Evolutionary conservation across 37 sponge, comb jelly and placozoan species (phyloP).

Genomic region (Oopsacas minuta): DNA sequence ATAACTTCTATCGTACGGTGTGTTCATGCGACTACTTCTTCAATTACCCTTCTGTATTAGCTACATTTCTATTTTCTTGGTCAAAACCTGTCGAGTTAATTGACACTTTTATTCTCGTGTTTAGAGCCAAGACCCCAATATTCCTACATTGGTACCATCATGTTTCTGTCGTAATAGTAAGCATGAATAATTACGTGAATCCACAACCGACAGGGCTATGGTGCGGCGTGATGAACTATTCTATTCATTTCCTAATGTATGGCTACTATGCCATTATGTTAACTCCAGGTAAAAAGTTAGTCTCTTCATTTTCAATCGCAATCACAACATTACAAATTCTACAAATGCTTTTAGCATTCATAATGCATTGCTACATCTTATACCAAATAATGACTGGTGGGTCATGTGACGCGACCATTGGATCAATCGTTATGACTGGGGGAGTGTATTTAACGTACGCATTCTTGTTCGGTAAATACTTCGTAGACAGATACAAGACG

Average conservation of each 20-base stretch:
- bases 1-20: not conserved
- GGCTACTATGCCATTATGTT: slow-evolving; percentile 2
- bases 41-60: not conserved
- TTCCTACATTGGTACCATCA: slow-evolving; percentile 5
- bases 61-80: not conserved
- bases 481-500: not conserved
- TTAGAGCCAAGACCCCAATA: not conserved
- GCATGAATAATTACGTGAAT: not conserved
- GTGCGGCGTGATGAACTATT: not conserved
- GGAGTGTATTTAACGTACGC: not conserved
- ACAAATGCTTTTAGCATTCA: not conserved
- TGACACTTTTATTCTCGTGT: not conserved
- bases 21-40: not conserved
- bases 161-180: not conserved
- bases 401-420: not conserved
- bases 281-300: not conserved
- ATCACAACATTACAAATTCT: not conserved
- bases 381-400: not conserved
- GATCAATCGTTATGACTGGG: not conserved
- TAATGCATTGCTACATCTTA: not conserved
- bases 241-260: slow-evolving; percentile 8
- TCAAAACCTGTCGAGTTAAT: not conserved
- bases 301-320: not conserved
- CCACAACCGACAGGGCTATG: not conserved
- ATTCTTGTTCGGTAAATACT: not conserved